Evolutionary conservation across 2,888 invertebrate genomes (phyloP), one percentile per base, ranked within the genome.

Genomic region (Rotaria socialis): DNA sequence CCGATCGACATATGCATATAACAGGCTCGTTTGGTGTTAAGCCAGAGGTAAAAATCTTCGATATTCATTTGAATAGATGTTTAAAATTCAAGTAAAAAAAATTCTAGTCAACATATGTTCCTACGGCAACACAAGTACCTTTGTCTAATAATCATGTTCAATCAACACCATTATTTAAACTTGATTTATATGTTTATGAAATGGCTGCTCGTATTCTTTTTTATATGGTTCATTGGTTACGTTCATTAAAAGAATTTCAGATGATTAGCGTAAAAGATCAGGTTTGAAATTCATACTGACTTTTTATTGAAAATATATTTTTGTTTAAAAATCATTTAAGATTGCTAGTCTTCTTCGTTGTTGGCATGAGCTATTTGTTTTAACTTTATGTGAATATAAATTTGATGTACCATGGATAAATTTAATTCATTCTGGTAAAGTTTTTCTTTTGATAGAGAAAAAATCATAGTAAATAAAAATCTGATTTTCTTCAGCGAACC

Each of bases 171-270:
- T 10, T 80, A 80, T 80, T 80, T 47, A 80, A 80, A 80, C n/a
- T 47, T 14, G 80, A 80, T 47, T 80, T 80, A 22, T 80, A 47
- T 47, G 80, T 80, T 0, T 80, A 80, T 80, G 80, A 80, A 47
- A 80, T 80, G 80, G 80, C 80, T 47, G 80, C 80, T 47, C 80
- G 80, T 47, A 80, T 80, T 47, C 47, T 80, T n/a, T 80, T 80
- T 19, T 80, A 47, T 80, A 80, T 80, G 1, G 80, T 80, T 19
- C 80, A 47, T 80, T 80, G 80, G 80, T 80, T 80, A 47, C 43
- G 47, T 47, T 80, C 80, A 43, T 24, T 80, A 8, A 80, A 80
- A 80, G 47, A 80, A 80, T 80, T 80, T 47, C 80, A 80, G 47
- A 47, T 80, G 3, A 47, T 80, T 43, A 43, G 47, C 47, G 47